Percentiles rank a stretch among this genome's conserved stretches.
phyloP scores from a whole-genome alignment of 2,888 invertebrate genomes.

The Nomada lathburiana region DNA sequence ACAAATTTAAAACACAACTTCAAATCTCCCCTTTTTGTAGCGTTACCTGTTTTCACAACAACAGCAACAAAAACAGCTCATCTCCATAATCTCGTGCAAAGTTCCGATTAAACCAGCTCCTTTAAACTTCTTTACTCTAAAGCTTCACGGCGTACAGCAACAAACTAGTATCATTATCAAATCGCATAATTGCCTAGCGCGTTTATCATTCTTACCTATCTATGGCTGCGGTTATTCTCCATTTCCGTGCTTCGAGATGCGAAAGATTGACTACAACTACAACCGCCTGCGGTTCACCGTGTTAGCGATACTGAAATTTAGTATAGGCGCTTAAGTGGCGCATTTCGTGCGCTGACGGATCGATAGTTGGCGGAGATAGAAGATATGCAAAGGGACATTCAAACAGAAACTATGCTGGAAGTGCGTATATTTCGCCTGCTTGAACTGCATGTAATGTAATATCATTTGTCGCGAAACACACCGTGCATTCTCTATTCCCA shows the following conservation, averaged over 20 bases:
- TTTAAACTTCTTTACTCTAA: neutral
- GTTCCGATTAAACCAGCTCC: neutral
- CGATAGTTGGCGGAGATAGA: constrained; percentile 60
- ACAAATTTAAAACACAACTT: too few species aligned
- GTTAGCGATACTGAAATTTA: constrained; percentile 44
- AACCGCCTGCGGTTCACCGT: constrained; percentile 4
- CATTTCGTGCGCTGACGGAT: constrained; percentile 60
- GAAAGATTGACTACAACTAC: neutral
- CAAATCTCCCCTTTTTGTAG: too few species aligned
- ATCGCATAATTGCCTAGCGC: neutral
- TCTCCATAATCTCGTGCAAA: neutral
- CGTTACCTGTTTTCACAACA: too few species aligned
- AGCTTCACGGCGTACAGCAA: too few species aligned
- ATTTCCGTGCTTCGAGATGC: neutral
- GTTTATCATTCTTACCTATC: neutral
- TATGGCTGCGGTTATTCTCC: neutral
- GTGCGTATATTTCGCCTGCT: constrained; percentile 1
- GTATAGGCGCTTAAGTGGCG: constrained; percentile 46
- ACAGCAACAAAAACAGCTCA: too few species aligned
- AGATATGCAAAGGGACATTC: constrained; percentile 48
- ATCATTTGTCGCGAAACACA: neutral
- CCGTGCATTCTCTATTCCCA: neutral
- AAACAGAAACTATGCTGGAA: constrained; percentile 29
- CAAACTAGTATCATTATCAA: neutral
- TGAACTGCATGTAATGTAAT: neutral